Evolutionary conservation across 2,797 vertebrate species (phyloP), one percentile per base, ranked within the genome.

Genomic region (Eidolon dupreanum): DNA sequence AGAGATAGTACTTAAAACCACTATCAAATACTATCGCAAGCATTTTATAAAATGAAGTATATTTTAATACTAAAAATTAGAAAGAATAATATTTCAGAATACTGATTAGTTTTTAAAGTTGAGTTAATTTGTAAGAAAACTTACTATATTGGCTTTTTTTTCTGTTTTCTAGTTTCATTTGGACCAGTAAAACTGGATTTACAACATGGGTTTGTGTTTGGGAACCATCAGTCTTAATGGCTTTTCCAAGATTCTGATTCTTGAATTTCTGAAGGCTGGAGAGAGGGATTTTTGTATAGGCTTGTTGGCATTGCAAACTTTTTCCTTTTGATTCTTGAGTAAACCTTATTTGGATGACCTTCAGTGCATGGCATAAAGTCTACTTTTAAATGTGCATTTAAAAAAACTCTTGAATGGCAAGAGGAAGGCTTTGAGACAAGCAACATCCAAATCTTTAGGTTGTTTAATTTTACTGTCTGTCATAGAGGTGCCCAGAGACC

Each of bases 401-500:
- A 95, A 95, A 91, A 84, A 84, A n/a, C 49, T 82, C 43, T 77
- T 84, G 59, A 90, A 71, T 77, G 26, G 78, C 33, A 89, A 88
- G 53, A 94, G 88, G 57, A 96, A 94, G 75, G 55, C 38, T 79
- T 78, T 95, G 93, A 82, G 85, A 96, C 20, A 85, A 66, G 74
- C 81, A 96, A 53, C n/a, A 55, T 51, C 31, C 9, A 73, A 68
- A 41, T 94, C 74, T 92, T 97, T 93, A 33, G 77, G 28, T 87
- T 96, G 70, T 59, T 95, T 97, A 95, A 93, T 89, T 84, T 93
- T 94, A 75, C 96, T 91, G 85, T 95, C 96, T 91, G 85, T 95
- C 83, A 5, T 61, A 74, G 65, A 89, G 61, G 82, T 87, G 17
- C 38, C 70, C 61, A 46, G 97, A 97, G 95, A 95, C 88, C 79